A percentile compares a stretch with the other conserved stretches of the same genome.
These are phyloP conservation scores for Xyrichtys novacula DNA, from an alignment of 2,797 vertebrate species.

Conservation along the genomic window DNA sequence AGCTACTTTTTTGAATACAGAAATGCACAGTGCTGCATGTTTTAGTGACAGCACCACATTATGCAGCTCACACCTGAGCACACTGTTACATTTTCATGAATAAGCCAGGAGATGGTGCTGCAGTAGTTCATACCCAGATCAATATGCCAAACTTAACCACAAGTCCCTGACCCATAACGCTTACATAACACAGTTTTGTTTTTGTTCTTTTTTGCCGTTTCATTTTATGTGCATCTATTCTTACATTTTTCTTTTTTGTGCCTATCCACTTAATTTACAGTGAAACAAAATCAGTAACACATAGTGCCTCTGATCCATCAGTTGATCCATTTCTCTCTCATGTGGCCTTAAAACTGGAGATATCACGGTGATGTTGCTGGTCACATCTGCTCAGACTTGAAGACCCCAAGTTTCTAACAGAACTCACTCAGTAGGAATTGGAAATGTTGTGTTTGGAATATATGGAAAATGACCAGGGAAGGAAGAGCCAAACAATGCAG, in stretches of 20 bases:
- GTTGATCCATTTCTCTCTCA: background rate
- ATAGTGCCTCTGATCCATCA: background rate
- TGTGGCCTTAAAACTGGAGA: background rate
- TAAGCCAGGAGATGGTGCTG: constrained; percentile 73
- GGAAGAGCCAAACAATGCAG: background rate
- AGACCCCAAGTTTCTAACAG: background rate
- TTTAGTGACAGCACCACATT: constrained; percentile 14
- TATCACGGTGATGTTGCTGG: background rate
- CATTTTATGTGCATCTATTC: background rate
- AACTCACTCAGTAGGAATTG: background rate
- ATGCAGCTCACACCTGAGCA: constrained; percentile 3
- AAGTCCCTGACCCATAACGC: background rate
- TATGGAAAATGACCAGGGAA: background rate
- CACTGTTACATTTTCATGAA: constrained; percentile 43
- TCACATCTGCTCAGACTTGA: background rate
- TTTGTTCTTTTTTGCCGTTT: no score
- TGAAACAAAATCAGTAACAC: background rate
- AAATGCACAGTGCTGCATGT: constrained; percentile 13
- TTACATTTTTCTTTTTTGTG: background rate
- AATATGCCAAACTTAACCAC: background rate
- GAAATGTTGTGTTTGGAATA: background rate
- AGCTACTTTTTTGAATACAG: background rate
- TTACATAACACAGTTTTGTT: background rate
- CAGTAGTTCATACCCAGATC: constrained; percentile 4
- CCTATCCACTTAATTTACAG: background rate